Conservation (phyloP, 2,113 vertebrate genomes). For the Catharus minimus region DNA sequence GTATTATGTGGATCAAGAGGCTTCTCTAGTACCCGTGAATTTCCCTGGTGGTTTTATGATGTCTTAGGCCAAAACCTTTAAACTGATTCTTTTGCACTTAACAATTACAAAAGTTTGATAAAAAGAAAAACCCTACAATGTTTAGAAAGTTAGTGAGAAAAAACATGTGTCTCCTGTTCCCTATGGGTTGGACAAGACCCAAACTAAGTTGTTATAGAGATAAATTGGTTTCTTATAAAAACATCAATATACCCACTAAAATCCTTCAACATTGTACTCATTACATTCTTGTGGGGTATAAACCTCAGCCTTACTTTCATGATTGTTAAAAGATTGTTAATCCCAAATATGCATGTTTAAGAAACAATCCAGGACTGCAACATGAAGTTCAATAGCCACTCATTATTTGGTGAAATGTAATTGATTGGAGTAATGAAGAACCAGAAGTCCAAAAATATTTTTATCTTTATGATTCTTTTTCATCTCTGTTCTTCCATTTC, state of each 20-base stretch:
- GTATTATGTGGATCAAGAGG: background rate
- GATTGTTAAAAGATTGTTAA: background rate
- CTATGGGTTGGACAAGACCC: background rate
- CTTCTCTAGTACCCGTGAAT: background rate
- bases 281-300: background rate
- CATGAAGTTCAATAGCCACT: background rate
- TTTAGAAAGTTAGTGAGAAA: background rate
- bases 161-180: background rate
- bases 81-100: background rate
- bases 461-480: background rate
- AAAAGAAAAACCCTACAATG: background rate
- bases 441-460: background rate
- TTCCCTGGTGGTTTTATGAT: background rate
- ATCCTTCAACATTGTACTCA: background rate
- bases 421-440: background rate
- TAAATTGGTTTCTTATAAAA: background rate
- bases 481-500: background rate
- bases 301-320: background rate
- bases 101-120: background rate
- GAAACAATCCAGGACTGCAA: background rate
- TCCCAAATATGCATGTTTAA: background rate
- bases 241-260: background rate
- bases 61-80: background rate
- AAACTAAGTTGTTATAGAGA: background rate
- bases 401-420: background rate